These are phyloP conservation scores for Myxocyprinus asiaticus DNA, from an alignment of 2,113 vertebrate genomes.

Conservation along the genomic window DNA sequence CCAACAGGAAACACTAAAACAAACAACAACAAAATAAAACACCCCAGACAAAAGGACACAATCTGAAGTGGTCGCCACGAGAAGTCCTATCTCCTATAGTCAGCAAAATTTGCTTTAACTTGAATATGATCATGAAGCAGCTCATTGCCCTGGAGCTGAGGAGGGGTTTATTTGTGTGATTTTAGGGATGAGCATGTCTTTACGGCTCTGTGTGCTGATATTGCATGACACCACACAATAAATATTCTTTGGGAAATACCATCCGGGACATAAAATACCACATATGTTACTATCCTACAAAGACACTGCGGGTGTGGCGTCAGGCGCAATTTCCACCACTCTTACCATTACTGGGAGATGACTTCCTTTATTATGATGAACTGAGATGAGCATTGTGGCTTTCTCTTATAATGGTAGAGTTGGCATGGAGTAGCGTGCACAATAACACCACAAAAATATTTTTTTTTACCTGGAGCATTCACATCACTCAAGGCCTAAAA, in stretches of 20 bases:
- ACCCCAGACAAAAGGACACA: too few species aligned
- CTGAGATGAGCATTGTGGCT: not conserved
- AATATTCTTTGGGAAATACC: slow-evolving; percentile 44
- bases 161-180: slow-evolving; percentile 19
- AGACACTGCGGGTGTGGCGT: slow-evolving; percentile 32
- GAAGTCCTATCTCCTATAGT: not conserved
- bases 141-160: slow-evolving; percentile 16
- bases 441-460: slow-evolving; percentile 22
- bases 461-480: slow-evolving; percentile 17
- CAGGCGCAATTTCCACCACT: slow-evolving; percentile 21
- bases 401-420: slow-evolving; percentile 14
- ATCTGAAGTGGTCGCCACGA: too few species aligned
- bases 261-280: slow-evolving; percentile 24
- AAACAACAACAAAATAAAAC: too few species aligned
- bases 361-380: not conserved
- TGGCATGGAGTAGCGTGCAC: not conserved
- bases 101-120: not conserved
- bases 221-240: slow-evolving; percentile 39
- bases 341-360: not conserved
- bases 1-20: too few species aligned
- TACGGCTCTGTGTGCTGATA: not conserved
- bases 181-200: not conserved
- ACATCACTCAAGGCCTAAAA: slow-evolving; percentile 17
- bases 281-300: not conserved
- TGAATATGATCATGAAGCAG: not conserved